Conservation (phyloP, 2,888 invertebrate genomes). For the Tenthredo distinguenda region DNA sequence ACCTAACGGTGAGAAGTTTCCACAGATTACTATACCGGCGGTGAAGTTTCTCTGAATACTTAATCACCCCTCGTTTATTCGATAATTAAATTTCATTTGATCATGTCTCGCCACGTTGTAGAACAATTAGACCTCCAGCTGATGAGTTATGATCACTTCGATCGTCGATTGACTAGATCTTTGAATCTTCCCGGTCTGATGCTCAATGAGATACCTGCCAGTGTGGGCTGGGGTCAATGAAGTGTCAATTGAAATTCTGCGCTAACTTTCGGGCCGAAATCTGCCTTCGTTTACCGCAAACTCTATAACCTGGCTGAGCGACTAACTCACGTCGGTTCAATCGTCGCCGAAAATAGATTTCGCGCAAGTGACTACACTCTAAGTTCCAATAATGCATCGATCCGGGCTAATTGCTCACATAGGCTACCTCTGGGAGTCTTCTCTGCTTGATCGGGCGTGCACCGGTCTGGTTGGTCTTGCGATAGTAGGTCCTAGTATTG, state of each 20-base stretch:
- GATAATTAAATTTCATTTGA: not conserved
- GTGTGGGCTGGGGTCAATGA: not conserved
- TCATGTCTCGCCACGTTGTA: not conserved
- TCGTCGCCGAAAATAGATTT: slow-evolving; percentile 22
- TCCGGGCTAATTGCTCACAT: slow-evolving; percentile 18
- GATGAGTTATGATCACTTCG: too few relatives aligned
- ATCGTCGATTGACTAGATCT: too few relatives aligned
- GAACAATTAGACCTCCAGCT: too few relatives aligned
- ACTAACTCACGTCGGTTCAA: not conserved
- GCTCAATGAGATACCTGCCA: not conserved
- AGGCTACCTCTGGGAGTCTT: not conserved
- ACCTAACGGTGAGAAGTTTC: not conserved
- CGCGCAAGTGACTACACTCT: not conserved
- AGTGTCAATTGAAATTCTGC: slow-evolving; percentile 13
- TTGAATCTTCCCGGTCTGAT: not conserved
- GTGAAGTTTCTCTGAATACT: not conserved
- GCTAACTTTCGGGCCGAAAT: not conserved
- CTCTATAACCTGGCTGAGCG: not conserved
- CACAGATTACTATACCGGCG: not conserved
- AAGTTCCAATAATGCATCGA: slow-evolving; percentile 14
- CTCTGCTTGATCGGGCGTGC: not conserved
- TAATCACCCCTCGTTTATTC: not conserved
- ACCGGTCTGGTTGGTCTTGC: not conserved
- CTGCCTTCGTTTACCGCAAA: not conserved
- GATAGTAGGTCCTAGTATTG: not conserved